Percentiles rank a stretch among this genome's conserved stretches.
These are phyloP conservation scores for Trachythela sp. DNA, from an alignment of 64 coral and sea anemone species.

Conservation along the genomic window DNA sequence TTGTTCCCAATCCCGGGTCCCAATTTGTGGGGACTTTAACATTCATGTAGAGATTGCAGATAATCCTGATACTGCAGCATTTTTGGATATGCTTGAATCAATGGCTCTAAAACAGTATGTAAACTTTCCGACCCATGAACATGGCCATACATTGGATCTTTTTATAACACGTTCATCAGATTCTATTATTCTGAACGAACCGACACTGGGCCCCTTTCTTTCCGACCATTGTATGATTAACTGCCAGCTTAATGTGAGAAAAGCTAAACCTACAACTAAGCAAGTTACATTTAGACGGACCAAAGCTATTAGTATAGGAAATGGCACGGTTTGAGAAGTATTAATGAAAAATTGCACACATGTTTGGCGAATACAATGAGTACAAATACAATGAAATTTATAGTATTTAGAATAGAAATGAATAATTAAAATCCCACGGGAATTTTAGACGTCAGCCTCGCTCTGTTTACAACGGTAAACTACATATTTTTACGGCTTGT, in stretches of 20 bases:
- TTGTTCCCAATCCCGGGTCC: too few species aligned
- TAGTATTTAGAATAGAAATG: too few species aligned
- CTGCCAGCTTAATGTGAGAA: constrained; percentile 15
- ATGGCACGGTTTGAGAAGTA: too few species aligned
- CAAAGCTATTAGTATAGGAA: too few species aligned
- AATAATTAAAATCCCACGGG: too few species aligned
- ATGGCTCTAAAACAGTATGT: constrained; percentile 22
- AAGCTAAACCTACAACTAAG: constrained; percentile 28
- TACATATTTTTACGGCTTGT: too few species aligned
- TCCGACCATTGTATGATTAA: constrained; percentile 30
- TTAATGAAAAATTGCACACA: too few species aligned
- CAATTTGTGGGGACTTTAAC: constrained; percentile 45
- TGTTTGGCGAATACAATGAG: too few species aligned
- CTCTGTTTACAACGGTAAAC: too few species aligned
- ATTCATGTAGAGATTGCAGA: constrained; percentile 29
- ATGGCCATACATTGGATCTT: constrained; percentile 29
- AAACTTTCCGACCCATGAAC: constrained; percentile 33
- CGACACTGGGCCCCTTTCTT: constrained; percentile 20
- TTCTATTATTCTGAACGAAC: constrained; percentile 4
- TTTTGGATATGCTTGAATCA: constrained; percentile 36
- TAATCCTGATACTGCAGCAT: constrained; percentile 25
- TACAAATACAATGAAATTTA: too few species aligned
- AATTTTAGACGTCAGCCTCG: too few species aligned
- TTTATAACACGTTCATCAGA: constrained; percentile 45
- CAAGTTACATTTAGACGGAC: constrained; percentile 16